Evolutionary conservation across 2,888 invertebrate species (phyloP), one percentile per base, ranked within the genome.

Genomic region (Ectropis crepuscularia): DNA sequence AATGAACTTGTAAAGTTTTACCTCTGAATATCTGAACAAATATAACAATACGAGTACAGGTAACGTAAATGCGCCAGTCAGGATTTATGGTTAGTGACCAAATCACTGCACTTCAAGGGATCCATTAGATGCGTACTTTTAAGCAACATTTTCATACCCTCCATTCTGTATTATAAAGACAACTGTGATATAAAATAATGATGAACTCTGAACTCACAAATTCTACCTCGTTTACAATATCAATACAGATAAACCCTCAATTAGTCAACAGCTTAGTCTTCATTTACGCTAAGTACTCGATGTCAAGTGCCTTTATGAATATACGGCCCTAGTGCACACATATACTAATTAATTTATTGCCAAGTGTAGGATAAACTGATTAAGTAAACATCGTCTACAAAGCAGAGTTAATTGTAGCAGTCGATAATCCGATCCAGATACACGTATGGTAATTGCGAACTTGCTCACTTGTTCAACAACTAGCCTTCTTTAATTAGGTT

Each of bases 401-500:
- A 81, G 82, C 83, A 76, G 74, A 79, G 85, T 85, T 88, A 86
- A 88, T 88, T 86, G 80, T 77, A 75, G 78, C 72, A 69, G 65
- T 78, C 76, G 77, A 79, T 82, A 79, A 83, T 83, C 80, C 74
- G 81, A 82, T 82, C 78, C 74, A 81, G 81, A 80, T 82, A 78
- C 74, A 60, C 60, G 57, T 57, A 75, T 76, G 77, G 77, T 83
- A 83, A 83, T 82, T 81, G 77, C 74, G 74, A 70, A 68, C 70
- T 65, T 75, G 70, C 73, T 73, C 74, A 74, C 75, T 75, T 75
- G 75, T 78, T 80, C 78, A 78, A 76, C 72, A 73, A 73, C 71
- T 74, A 70, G 70, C 74, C 72, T 68, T 69, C 70, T 79, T 80
- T 80, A 80, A 80, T 80, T 79, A 80, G 78, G 53, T 69, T 51